A percentile compares a stretch with the other conserved stretches of the same genome.
These are phyloP conservation scores for Ceyx margarethae DNA, from an alignment of 2,113 vertebrate genomes.

Conservation along the genomic window DNA sequence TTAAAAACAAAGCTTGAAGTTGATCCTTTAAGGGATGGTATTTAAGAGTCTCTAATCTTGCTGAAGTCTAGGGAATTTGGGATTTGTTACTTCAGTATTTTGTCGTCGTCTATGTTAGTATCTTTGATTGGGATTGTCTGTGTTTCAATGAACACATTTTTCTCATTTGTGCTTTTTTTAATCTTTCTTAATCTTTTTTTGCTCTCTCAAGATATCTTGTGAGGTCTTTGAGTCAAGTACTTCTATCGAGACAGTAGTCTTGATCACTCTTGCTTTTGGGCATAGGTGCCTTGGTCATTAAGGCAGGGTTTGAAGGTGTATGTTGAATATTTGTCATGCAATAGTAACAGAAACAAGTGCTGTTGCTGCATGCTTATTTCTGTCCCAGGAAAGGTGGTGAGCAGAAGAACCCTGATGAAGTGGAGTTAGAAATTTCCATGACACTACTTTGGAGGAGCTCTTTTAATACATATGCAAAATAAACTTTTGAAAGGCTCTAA, in stretches of 20 bases:
- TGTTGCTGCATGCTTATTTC: not conserved
- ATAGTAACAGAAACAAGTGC: not conserved
- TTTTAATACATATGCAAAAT: not conserved
- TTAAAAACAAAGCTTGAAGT: not conserved
- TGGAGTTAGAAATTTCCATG: not conserved
- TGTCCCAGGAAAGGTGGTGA: not conserved
- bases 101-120: not conserved
- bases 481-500: not conserved
- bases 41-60: not conserved
- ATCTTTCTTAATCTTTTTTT: not conserved
- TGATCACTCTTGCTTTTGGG: not conserved
- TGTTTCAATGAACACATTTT: not conserved
- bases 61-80: not conserved
- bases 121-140: rapidly evolving
- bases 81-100: not conserved
- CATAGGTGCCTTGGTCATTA: not conserved
- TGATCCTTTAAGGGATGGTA: not conserved
- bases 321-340: not conserved
- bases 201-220: not conserved
- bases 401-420: not conserved
- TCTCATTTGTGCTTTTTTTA: not conserved
- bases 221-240: not conserved
- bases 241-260: not conserved
- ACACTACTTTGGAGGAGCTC: not conserved
- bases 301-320: not conserved